Evolutionary conservation across 2,888 invertebrate genomes (phyloP).

Genomic region (Lasioglossum calceatum): DNA sequence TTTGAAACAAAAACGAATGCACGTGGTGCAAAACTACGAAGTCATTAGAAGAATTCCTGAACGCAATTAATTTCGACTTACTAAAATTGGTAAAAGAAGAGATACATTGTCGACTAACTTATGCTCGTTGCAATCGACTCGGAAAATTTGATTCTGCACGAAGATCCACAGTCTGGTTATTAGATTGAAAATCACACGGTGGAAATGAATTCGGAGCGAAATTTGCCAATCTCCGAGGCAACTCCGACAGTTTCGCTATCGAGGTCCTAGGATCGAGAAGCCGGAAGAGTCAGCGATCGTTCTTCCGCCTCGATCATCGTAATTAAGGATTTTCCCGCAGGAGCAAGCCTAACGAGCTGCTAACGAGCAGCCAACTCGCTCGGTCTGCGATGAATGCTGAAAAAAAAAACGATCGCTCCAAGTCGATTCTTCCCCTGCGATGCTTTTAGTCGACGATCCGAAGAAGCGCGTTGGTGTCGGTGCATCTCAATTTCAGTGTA

Average conservation of each 20-base stretch:
- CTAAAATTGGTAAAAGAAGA: background rate
- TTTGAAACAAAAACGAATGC: no score
- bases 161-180: background rate
- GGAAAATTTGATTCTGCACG: background rate
- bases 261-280: background rate
- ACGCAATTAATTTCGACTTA: background rate
- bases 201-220: background rate
- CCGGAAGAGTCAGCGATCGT: conserved; percentile 29
- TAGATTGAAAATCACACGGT: background rate
- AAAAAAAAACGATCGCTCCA: conserved; percentile 34
- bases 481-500: background rate
- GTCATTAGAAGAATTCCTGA: no score
- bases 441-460: background rate
- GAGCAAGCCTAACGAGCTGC: conserved; percentile 72
- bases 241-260: background rate
- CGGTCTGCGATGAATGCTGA: conserved; percentile 58
- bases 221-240: background rate
- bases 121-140: background rate
- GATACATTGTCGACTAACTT: background rate
- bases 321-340: conserved; percentile 65
- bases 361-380: conserved; percentile 72
- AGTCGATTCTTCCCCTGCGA: conserved; percentile 24
- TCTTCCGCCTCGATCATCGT: conserved; percentile 48
- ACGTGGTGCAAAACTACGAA: no score
- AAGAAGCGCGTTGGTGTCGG: background rate